These are phyloP conservation scores for Addax nasomaculatus DNA, from an alignment of 2,113 vertebrate species.

Conservation along the genomic window DNA sequence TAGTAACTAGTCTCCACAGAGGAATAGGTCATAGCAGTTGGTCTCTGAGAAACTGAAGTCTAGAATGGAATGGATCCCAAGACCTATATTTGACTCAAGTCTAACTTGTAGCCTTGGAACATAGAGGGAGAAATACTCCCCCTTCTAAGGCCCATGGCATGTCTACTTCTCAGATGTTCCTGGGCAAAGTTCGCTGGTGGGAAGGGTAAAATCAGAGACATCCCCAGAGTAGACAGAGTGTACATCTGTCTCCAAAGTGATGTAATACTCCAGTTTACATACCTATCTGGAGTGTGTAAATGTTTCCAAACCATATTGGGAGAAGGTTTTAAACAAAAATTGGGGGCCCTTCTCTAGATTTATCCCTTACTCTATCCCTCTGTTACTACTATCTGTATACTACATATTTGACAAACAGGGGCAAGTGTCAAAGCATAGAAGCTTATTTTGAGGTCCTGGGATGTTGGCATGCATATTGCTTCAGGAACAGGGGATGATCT, in stretches of 20 bases:
- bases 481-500: neutral
- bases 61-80: constrained; percentile 5
- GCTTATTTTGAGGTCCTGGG: neutral
- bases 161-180: constrained; percentile 26
- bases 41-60: neutral
- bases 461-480: neutral
- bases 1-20: neutral
- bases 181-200: constrained; percentile 25
- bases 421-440: neutral
- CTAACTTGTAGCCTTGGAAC: neutral
- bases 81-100: neutral
- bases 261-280: constrained; percentile 63
- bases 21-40: neutral
- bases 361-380: neutral
- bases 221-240: constrained; percentile 28
- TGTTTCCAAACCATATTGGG: constrained; percentile 42
- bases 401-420: neutral
- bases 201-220: constrained; percentile 33
- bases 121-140: neutral
- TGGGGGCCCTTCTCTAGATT: neutral
- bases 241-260: constrained; percentile 63
- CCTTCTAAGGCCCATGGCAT: neutral
- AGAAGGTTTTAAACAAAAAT: constrained; percentile 33
- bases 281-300: constrained; percentile 50
- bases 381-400: neutral